Evolutionary conservation across 2,888 invertebrate species (phyloP).

Genomic region (Glaucopsyche alexis): DNA sequence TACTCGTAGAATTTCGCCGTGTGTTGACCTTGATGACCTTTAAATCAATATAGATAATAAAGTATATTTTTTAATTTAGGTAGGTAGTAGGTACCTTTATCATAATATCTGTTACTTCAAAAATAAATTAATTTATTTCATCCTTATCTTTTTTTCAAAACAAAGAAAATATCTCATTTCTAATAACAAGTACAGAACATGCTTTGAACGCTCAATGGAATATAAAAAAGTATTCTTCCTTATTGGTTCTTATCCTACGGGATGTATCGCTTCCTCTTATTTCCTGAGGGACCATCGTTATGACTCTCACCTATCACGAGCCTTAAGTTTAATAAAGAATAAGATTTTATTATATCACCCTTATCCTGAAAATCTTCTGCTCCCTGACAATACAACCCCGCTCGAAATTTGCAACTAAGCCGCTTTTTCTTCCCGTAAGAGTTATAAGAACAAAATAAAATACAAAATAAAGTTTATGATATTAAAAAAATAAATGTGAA

Average conservation of each 20-base stretch:
- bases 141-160: background rate
- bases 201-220: constrained; percentile 51
- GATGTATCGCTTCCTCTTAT: constrained; percentile 54
- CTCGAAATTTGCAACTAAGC: background rate
- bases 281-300: constrained; percentile 64
- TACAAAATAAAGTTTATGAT: background rate
- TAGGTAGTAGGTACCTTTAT: too few species aligned
- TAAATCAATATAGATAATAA: too few species aligned
- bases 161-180: background rate
- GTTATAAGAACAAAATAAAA: background rate
- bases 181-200: background rate
- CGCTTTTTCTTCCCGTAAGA: background rate
- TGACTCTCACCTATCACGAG: constrained; percentile 60
- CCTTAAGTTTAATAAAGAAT: constrained; percentile 58
- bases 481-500: too few species aligned
- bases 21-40: too few species aligned
- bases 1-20: too few species aligned
- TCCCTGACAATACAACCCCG: background rate
- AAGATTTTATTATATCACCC: constrained; percentile 48
- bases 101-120: too few species aligned
- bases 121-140: background rate
- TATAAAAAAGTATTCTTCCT: constrained; percentile 32
- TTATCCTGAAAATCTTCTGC: constrained; percentile 47
- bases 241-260: constrained; percentile 40
- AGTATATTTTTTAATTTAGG: too few species aligned